A percentile compares a stretch with the other conserved stretches of the same genome.
These are phyloP conservation scores for Nothocercus julius DNA, from an alignment of 2,113 vertebrate genomes.

Conservation along the genomic window DNA sequence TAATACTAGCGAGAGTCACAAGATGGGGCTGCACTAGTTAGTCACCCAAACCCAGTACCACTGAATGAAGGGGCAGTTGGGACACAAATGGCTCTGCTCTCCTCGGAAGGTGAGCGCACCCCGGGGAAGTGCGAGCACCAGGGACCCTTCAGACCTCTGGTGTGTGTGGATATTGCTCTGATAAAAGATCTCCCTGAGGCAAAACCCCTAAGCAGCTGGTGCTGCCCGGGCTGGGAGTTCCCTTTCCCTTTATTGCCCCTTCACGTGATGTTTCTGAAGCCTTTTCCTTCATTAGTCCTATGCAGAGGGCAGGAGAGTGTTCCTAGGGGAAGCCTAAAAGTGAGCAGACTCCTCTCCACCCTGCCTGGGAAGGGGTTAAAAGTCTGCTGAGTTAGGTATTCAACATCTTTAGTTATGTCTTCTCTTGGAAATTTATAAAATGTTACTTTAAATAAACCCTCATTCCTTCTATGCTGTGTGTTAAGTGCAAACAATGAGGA, in stretches of 20 bases:
- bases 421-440: neutral
- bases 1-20: neutral
- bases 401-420: neutral
- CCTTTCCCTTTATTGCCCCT: neutral
- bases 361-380: neutral
- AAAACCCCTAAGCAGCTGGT: rapidly evolving
- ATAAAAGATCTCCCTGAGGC: rapidly evolving
- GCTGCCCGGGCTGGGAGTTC: rapidly evolving
- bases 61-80: rapidly evolving
- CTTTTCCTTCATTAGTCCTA: rapidly evolving
- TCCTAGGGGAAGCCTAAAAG: neutral
- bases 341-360: neutral
- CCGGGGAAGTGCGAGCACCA: rapidly evolving
- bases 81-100: rapidly evolving
- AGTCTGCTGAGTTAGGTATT: neutral
- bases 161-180: neutral
- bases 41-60: rapidly evolving
- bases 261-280: neutral
- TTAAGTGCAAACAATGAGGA: slow-evolving; percentile 19
- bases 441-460: slow-evolving; percentile 20
- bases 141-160: rapidly evolving
- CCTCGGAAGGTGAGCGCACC: neutral
- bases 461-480: neutral
- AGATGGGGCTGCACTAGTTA: neutral
- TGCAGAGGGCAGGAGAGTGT: neutral